A percentile compares a stretch with the other conserved stretches of the same genome.
Conservation (phyloP, 2,797 vertebrate species). For the Accipiter fasciatus region DNA sequence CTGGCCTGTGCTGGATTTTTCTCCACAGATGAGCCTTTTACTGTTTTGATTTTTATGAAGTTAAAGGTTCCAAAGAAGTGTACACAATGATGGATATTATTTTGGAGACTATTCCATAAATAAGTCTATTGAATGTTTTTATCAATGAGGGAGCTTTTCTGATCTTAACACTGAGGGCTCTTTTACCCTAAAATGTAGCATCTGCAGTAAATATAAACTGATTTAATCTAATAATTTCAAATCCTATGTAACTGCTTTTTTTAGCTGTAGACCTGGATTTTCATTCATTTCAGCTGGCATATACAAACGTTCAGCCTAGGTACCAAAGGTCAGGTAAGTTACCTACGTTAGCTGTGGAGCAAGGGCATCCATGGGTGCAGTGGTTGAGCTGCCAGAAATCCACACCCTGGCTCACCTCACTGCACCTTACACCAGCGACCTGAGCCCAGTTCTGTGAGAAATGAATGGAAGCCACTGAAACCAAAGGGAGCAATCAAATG, state of each 20-base stretch:
- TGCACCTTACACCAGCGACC: neutral
- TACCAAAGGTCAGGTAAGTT: neutral
- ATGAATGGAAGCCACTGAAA: neutral
- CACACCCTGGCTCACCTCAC: neutral
- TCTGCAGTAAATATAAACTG: neutral
- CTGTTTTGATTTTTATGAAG: neutral
- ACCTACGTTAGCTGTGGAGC: fast-evolving
- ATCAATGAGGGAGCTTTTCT: neutral
- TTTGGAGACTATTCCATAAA: neutral
- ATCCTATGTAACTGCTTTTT: neutral
- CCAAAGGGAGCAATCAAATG: neutral
- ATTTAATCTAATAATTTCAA: neutral
- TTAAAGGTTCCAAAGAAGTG: neutral
- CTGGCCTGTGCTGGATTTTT: neutral
- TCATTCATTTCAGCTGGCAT: neutral
- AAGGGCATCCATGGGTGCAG: neutral
- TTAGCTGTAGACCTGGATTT: neutral
- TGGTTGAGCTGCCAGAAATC: neutral
- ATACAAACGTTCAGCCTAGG: neutral
- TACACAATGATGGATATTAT: neutral
- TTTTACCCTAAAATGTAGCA: neutral
- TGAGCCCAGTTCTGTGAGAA: neutral
- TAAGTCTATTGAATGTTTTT: neutral
- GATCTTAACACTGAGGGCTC: neutral
- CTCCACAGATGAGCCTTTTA: neutral